Conservation (phyloP, 2,797 vertebrate genomes). For the Fratercula arctica region DNA sequence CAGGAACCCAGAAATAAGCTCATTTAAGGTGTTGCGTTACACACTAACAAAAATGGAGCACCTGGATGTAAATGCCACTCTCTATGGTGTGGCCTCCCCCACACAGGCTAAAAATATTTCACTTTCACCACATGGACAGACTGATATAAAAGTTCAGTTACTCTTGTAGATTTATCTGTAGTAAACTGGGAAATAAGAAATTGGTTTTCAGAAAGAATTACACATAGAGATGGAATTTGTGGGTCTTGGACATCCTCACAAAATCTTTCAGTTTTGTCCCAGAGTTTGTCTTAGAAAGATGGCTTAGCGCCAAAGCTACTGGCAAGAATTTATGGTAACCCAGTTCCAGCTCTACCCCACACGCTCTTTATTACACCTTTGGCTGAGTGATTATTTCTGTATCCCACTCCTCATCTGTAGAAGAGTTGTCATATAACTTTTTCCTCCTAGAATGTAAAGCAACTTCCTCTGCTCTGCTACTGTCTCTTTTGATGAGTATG, state of each 20-base stretch:
- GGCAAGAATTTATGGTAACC: background rate
- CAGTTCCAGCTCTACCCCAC: background rate
- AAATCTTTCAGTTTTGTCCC: background rate
- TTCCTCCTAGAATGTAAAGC: background rate
- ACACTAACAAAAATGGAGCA: background rate
- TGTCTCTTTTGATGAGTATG: background rate
- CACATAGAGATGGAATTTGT: background rate
- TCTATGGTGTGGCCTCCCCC: background rate
- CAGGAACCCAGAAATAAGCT: background rate
- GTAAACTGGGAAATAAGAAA: background rate
- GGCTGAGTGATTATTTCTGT: background rate
- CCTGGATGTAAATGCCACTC: background rate
- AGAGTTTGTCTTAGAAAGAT: background rate
- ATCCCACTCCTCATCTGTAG: background rate
- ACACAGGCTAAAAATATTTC: background rate
- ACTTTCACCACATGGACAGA: background rate
- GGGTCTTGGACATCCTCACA: background rate
- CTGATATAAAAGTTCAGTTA: background rate
- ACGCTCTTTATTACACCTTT: background rate
- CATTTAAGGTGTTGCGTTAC: background rate
- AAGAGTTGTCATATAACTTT: background rate
- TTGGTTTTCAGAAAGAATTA: background rate
- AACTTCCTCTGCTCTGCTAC: background rate
- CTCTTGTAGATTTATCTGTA: background rate
- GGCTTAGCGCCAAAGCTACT: background rate